A percentile compares a stretch with the other conserved stretches of the same genome.
Conservation (phyloP, 2,888 invertebrate species). For the Eulithis prunata region DNA sequence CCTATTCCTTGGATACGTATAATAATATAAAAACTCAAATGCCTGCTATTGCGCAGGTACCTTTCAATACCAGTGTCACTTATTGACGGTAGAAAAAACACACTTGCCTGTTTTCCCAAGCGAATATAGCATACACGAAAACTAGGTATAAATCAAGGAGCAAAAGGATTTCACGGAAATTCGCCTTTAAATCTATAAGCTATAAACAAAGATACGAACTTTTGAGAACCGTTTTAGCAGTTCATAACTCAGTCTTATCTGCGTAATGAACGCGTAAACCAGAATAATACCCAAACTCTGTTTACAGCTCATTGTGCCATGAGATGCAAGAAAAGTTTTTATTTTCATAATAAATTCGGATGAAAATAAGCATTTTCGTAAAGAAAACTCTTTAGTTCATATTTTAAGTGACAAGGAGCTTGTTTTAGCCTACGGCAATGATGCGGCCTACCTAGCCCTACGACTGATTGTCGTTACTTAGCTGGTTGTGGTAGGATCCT, state of each 20-base stretch:
- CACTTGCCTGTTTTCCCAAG: too few species aligned
- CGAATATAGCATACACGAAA: background rate
- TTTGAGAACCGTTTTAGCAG: slow-evolving; percentile 24
- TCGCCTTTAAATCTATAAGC: slow-evolving; percentile 20
- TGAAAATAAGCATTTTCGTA: background rate
- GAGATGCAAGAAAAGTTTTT: slow-evolving; percentile 28
- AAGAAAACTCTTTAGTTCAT: background rate
- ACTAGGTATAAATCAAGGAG: background rate
- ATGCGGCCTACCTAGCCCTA: too few species aligned
- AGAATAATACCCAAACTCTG: slow-evolving; percentile 34
- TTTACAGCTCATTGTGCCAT: slow-evolving; percentile 38
- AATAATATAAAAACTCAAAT: too few species aligned
- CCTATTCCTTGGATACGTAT: too few species aligned
- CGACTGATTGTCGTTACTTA: too few species aligned
- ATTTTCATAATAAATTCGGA: slow-evolving; percentile 20
- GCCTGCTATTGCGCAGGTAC: too few species aligned
- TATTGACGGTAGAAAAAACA: too few species aligned
- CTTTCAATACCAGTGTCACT: too few species aligned
- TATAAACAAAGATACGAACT: slow-evolving; percentile 27
- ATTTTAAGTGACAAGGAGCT: too few species aligned
- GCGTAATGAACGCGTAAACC: slow-evolving; percentile 39
- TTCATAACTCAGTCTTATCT: slow-evolving; percentile 39
- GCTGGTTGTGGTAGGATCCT: too few species aligned
- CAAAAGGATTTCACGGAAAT: background rate
- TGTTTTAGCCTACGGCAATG: too few species aligned